Base-by-base conservation (phyloP, 2,888 invertebrate genomes). In the Cephus pulcher region DNA sequence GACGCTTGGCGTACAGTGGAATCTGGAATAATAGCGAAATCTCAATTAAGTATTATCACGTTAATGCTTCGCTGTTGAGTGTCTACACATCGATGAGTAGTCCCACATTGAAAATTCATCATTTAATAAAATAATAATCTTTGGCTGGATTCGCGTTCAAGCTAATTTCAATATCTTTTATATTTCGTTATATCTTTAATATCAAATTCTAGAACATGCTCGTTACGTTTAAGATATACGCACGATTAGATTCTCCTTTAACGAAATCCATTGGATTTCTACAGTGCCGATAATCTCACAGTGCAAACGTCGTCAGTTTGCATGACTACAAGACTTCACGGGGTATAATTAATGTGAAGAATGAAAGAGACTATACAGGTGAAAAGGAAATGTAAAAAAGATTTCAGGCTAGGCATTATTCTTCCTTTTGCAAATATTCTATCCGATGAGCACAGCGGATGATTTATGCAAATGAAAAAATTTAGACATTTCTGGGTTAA, bases 51-150 rank as follows among this genome's bases (percentile, higher is more conserved):
- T 88, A 88, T 90, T 91, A 90, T 90, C 90, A 90, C 90, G 90
- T 91, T 85, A 87, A 88, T 88, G 90, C 91, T 91, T 91, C 90
- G 90, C 88, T 90, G 88, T 90, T 88, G 89, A 90, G 90, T 90
- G 86, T 86, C 85, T 86, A 82, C 84, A 79, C 84, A 83, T 82
- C 80, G 71, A 33, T 6, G 33, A 71, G 32, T 71, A 71, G 56
- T 71, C 32, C 34, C 71, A 34, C 71, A 33, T 33, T 71, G 33
- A 71, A 33, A 71, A 32, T 33, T 71, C 71, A 32, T 23, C 33
- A 32, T 32, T 71, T 71, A 71, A 11, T 71, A 30, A 71, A 71
- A 71, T 71, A 71, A 71, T 71, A 33, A 71, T 71, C 71, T 71
- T 30, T 9, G 71, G 33, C 71, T 71, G 71, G 33, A 34, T 71